Evolutionary conservation across 2,888 invertebrate species (phyloP).

Genomic region (Drosophila subquinaria): DNA sequence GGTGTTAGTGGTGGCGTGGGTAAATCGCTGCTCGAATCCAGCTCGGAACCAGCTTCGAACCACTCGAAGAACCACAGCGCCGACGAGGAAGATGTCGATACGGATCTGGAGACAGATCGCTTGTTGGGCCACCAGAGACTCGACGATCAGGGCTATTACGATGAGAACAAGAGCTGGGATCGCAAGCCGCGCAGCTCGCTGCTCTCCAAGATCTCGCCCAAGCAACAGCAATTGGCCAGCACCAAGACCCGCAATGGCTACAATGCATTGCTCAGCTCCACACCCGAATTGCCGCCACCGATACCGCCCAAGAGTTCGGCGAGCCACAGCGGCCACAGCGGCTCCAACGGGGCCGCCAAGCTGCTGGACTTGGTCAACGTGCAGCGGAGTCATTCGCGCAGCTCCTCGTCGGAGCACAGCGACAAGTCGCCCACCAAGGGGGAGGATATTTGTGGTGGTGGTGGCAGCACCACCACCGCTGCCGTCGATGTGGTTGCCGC

Average conservation of each 20-base stretch:
- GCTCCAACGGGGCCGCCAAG: conserved; percentile 50
- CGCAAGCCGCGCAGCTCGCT: conserved; percentile 83
- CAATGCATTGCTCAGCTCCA: conserved; percentile 85
- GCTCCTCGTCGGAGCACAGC: conserved; percentile 85
- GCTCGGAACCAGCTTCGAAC: conserved; percentile 87
- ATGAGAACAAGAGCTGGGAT: conserved; percentile 89
- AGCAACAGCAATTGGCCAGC: conserved; percentile 82
- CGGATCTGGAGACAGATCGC: conserved; percentile 98
- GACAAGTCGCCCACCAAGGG: conserved; percentile 86
- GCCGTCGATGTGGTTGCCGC: conserved; percentile 77
- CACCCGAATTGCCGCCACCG: conserved; percentile 84
- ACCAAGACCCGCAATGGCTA: conserved; percentile 85
- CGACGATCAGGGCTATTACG: conserved; percentile 96
- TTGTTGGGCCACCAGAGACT: conserved; percentile 96
- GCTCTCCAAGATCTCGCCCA: conserved; percentile 85
- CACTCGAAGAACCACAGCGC: conserved; percentile 89
- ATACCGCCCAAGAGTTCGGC: conserved; percentile 82
- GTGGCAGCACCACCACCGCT: conserved; percentile 22
- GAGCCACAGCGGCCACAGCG: conserved; percentile 23
- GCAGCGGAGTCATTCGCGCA: conserved; percentile 73
- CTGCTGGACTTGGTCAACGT: conserved; percentile 77
- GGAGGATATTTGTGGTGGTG: conserved; percentile 39
- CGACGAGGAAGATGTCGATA: conserved; percentile 94
- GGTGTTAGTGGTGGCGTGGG: conserved; percentile 35
- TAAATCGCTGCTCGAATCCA: conserved; percentile 78